Conservation (phyloP, 2,888 invertebrate species). For the Himalopsyche kuldschensis region DNA sequence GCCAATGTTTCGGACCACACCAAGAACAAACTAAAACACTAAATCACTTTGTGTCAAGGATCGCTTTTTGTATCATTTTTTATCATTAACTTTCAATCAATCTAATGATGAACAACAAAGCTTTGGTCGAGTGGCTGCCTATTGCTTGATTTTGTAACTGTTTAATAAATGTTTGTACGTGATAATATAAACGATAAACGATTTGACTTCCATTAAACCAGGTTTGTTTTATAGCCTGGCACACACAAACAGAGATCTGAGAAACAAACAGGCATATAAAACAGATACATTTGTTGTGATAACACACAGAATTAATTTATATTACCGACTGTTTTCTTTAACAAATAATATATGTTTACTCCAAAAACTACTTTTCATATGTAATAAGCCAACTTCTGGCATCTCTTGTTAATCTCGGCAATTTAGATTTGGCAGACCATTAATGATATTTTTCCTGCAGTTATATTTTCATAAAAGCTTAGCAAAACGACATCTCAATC, state of each 20-base stretch:
- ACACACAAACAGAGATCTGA: not conserved
- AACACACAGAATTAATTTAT: not conserved
- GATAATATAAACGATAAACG: slow-evolving; percentile 1
- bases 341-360: too few relatives aligned
- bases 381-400: too few relatives aligned
- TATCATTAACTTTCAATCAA: slow-evolving; percentile 22
- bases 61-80: slow-evolving; percentile 26
- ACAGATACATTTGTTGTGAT: not conserved
- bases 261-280: not conserved
- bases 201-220: not conserved
- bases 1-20: not conserved
- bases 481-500: too few relatives aligned
- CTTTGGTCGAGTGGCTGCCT: not conserved
- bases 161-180: not conserved
- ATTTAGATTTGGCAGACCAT: too few relatives aligned
- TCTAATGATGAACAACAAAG: slow-evolving; percentile 12
- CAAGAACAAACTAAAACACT: not conserved
- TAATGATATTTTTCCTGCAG: too few relatives aligned
- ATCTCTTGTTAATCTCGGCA: too few relatives aligned
- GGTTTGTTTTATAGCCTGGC: not conserved
- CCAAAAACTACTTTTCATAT: too few relatives aligned
- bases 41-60: slow-evolving; percentile 18
- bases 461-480: too few relatives aligned
- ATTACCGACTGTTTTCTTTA: too few relatives aligned
- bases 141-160: not conserved